These are phyloP conservation scores for Nothoprocta perdicaria DNA, from an alignment of 2,113 vertebrate genomes.

Conservation along the genomic window DNA sequence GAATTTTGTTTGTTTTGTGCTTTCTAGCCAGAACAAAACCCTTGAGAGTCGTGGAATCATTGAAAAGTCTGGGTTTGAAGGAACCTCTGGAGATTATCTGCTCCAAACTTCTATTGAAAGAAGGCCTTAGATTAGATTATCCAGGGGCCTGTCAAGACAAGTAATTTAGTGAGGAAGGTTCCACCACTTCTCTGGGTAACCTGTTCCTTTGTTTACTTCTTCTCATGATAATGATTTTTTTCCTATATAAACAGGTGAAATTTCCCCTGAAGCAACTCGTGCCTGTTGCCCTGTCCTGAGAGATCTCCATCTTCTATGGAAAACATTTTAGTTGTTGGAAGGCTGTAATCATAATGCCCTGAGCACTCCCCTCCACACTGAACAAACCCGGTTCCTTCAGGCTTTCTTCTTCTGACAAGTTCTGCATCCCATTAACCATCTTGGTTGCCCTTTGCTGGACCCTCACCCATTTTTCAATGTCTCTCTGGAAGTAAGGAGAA, in stretches of 20 bases:
- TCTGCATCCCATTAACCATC: background rate
- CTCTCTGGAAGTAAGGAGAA: background rate
- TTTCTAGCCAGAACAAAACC: background rate
- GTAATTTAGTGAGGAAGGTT: background rate
- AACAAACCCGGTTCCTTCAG: background rate
- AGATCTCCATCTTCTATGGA: background rate
- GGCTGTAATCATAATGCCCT: background rate
- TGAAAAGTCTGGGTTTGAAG: background rate
- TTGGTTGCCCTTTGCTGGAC: background rate
- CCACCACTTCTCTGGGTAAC: background rate
- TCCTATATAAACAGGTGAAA: background rate
- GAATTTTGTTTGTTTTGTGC: background rate
- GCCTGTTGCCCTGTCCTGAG: background rate
- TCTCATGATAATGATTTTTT: background rate
- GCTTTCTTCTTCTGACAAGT: background rate
- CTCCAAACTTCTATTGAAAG: background rate
- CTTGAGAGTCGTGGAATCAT: rapidly evolving
- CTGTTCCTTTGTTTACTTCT: background rate
- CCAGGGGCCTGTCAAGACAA: rapidly evolving
- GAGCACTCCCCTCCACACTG: background rate
- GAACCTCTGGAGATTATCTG: background rate
- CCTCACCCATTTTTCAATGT: background rate
- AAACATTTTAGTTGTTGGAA: background rate
- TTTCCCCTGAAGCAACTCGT: background rate
- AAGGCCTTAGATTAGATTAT: background rate